Base-by-base conservation (phyloP, 2,797 vertebrate species). In the Alosa sapidissima region DNA sequence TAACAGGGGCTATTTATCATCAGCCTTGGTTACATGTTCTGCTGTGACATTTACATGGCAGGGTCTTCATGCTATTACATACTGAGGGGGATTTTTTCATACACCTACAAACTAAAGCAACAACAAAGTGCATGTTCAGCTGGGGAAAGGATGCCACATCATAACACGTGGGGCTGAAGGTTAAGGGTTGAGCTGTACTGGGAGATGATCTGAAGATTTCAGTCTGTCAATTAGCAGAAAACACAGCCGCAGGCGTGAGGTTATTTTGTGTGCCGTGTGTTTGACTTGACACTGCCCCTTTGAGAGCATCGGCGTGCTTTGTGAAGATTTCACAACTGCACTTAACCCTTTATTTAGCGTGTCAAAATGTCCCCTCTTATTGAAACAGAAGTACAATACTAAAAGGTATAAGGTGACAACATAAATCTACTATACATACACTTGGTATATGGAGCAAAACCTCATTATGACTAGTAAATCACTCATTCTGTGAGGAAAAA, bases 41-140 rank as follows among this genome's bases (percentile, higher is more conserved):
- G 72, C 8, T 78, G n/a, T 78, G 72, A 78, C 72, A 78, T 78
- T 78, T 78, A 19, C 41, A 36, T 78, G 72, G 47, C 72, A 78
- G 6, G 41, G 41, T 1, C 36, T 47, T 47, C 33, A 47, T 78
- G 72, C 16, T 19, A 21, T 33, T 19, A 78, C 72, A 78, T 47
- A 45, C 41, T 5, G 16, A 45, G 41, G 21, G 72, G 72, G 28
- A 78, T 19, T 78, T 78, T 78, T 47, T 47, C 72, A 47, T 47
- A 78, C 36, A 78, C 41, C 72, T 45, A 78, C 72, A 78, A 47
- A 47, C 36, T 78, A 19, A 36, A 41, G 65, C 65, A 72, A 36
- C 62, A 72, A 36, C 72, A 47, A 16, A 47, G 72, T 78, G 72
- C 72, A 78, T 78, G 16, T 78, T 78, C 72, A 78, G 83, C 60